Evolutionary conservation across 2,113 vertebrate species (phyloP).

Genomic region (Thalassoma bifasciatum): DNA sequence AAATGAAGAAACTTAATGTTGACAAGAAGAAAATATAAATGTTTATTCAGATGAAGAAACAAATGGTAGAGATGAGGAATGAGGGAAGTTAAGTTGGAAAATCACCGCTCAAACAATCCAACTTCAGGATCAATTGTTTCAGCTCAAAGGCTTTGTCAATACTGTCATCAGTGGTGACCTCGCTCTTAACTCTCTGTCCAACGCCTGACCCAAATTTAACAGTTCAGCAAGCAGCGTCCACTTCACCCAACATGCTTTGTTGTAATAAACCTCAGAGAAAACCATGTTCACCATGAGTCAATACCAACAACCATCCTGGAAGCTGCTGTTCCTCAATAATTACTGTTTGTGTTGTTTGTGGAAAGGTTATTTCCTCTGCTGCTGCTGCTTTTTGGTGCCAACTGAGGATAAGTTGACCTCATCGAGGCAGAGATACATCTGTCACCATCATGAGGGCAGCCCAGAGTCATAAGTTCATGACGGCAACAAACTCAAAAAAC

Average conservation of each 20-base stretch:
- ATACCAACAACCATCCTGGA: neutral
- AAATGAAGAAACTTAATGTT: neutral
- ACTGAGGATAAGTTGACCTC: too few relatives aligned
- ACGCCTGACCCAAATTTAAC: slow-evolving; percentile 53
- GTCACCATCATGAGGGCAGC: too few relatives aligned
- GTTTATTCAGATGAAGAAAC: neutral
- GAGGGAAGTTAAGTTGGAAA: neutral
- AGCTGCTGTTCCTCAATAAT: too few relatives aligned
- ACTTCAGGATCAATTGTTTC: slow-evolving; percentile 60
- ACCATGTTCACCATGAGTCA: neutral
- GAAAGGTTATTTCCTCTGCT: too few relatives aligned
- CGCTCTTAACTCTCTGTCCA: neutral
- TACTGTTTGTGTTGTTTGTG: too few relatives aligned
- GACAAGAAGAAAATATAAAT: neutral
- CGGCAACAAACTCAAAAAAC: too few relatives aligned
- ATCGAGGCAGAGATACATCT: too few relatives aligned
- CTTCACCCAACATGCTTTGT: neutral
- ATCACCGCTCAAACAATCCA: slow-evolving; percentile 11
- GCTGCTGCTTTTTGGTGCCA: too few relatives aligned
- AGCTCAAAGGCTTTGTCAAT: slow-evolving; percentile 68
- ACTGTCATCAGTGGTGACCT: slow-evolving; percentile 63
- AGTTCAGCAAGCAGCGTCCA: slow-evolving; percentile 29
- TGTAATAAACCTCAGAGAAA: rapidly evolving
- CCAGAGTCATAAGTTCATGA: too few relatives aligned
- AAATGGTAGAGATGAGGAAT: neutral